Base-by-base conservation (phyloP, 2,888 invertebrate species). In the Pseudeuparius sepicola region DNA sequence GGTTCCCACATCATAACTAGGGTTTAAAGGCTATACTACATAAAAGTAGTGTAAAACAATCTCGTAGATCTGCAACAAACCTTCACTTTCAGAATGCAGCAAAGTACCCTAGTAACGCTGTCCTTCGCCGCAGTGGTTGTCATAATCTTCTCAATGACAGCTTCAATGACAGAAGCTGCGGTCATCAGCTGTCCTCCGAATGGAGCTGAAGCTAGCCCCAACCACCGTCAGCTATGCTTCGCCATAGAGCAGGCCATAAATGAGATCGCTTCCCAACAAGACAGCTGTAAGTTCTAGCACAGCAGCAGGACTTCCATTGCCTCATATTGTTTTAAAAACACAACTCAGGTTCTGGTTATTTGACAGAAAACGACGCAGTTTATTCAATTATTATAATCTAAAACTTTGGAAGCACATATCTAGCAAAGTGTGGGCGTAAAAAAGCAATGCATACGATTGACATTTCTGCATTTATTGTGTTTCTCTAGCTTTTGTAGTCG, bases 131-230 rank as follows among this genome's bases (percentile, higher is more conserved):
- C 47, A 12, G 52, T 47, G 24, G 34, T 41, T n/a, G 27, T 47
- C 9, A 28, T 42, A 9, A 36, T 43, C 16, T 41, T 51, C 12
- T 36, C 47, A 30, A 38, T 31, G 17, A 5, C 37, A 12, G 37
- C 31, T 15, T 25, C 42, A 3, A 31, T 43, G 13, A 34, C 45
- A 11, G 39, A 46, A 37, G 48, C 52, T 6, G 48, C 51, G 10
- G 47, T 51, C 6, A 52, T 55, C 28, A 54, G 50, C 31, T 55
- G 54, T 36, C 52, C 54, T 6, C 51, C 51, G 11, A 45, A 42
- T 35, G n/a, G 6, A 7, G 7, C 6, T 6, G 20, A 20, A 34
- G 31, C 48, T 7, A 48, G 41, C 31, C 47, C 52, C 3, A 45
- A 48, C 23, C 27, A 51, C n/a, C 48, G 47, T 33, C 48, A 51